These are phyloP conservation scores for Diabrotica balteata DNA, from an alignment of 2,888 invertebrate species.

Conservation along the genomic window DNA sequence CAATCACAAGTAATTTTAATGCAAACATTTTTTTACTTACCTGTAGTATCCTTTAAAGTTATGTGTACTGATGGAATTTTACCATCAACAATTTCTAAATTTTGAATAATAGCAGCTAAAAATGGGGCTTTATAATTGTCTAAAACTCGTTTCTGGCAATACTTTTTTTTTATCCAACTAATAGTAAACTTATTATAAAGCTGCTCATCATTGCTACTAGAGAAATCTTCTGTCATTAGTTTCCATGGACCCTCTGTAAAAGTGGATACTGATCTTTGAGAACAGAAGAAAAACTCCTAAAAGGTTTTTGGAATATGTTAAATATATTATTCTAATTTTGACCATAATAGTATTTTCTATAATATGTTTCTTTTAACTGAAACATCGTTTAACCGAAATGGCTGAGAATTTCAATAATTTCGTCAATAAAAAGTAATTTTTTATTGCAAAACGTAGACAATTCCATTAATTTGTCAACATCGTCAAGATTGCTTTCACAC, in stretches of 20 bases:
- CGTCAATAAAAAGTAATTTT: no score
- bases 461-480: no score
- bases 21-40: slow-evolving; percentile 43
- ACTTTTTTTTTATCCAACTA: slow-evolving; percentile 49
- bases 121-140: slow-evolving; percentile 52
- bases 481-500: no score
- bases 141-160: slow-evolving; percentile 39
- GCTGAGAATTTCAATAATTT: no score
- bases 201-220: slow-evolving; percentile 19
- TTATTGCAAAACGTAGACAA: no score
- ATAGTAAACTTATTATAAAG: slow-evolving; percentile 50
- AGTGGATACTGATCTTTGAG: slow-evolving; percentile 44
- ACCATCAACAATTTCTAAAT: slow-evolving; percentile 42
- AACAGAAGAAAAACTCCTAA: slow-evolving; percentile 41
- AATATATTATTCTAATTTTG: neutral
- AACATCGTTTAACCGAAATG: no score
- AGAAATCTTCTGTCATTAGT: slow-evolving; percentile 46
- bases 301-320: slow-evolving; percentile 1
- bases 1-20: no score
- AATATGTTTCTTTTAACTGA: no score
- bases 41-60: slow-evolving; percentile 51
- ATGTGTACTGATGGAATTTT: slow-evolving; percentile 46
- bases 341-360: no score
- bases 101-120: slow-evolving; percentile 51
- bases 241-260: slow-evolving; percentile 49